Conservation (phyloP, 2,888 invertebrate species). For the Alcis repandata region DNA sequence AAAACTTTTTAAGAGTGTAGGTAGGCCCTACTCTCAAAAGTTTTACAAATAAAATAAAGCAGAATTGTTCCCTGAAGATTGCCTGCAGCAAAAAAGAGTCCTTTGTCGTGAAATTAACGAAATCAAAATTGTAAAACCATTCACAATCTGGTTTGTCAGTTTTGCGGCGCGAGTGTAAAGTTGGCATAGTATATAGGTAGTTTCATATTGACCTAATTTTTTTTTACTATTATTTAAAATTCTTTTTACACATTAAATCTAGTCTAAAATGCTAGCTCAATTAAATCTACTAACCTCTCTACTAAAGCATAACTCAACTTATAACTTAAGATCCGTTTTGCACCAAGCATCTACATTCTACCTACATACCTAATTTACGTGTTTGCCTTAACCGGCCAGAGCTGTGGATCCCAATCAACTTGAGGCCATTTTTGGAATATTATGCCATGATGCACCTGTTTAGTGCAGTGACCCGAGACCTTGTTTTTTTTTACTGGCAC, state of each 20-base stretch:
- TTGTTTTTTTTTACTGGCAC: slow-evolving; percentile 7
- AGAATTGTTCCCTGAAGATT: no score
- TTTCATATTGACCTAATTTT: not conserved
- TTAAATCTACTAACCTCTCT: not conserved
- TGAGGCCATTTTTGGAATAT: slow-evolving; percentile 35
- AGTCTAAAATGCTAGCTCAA: not conserved
- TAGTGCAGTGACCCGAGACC: slow-evolving; percentile 29
- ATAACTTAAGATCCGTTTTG: slow-evolving; percentile 11
- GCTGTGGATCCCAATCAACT: slow-evolving; percentile 40
- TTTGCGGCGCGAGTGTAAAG: no score
- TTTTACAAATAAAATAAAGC: no score
- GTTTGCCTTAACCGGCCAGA: slow-evolving; percentile 24
- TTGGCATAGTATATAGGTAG: no score
- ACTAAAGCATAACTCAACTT: no score
- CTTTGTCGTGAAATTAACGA: no score
- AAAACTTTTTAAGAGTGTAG: no score
- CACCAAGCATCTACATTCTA: not conserved
- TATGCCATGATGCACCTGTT: slow-evolving; percentile 34
- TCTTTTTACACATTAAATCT: not conserved
- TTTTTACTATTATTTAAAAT: no score
- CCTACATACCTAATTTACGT: slow-evolving; percentile 18
- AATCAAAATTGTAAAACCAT: no score
- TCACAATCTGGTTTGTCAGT: no score
- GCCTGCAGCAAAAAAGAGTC: no score
- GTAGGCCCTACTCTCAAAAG: no score